Conservation (phyloP, 35 echinoderm and acorn worm species). For the Heliocidaris tuberculata region DNA sequence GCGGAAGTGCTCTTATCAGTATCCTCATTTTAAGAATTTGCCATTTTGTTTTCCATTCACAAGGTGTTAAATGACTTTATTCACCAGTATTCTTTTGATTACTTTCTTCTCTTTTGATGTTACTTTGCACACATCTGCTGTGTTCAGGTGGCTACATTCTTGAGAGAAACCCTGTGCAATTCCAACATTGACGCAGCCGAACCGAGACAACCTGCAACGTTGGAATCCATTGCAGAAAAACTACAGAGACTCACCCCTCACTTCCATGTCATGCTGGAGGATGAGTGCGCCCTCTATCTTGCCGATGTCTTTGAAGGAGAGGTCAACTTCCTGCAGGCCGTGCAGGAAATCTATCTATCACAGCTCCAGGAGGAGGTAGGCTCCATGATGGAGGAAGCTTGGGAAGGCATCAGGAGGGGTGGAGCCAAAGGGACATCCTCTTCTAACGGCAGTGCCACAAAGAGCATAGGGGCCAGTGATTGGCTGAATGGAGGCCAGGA, state of each 20-base stretch:
- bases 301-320: constrained; percentile 69
- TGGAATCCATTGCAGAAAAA: constrained; percentile 33
- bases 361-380: constrained; percentile 61
- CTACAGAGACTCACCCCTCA: constrained; percentile 30
- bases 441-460: constrained; percentile 53
- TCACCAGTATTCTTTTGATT: background rate
- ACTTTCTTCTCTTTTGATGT: background rate
- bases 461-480: constrained; percentile 40
- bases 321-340: constrained; percentile 56
- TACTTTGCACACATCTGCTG: background rate
- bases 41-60: background rate
- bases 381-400: constrained; percentile 47
- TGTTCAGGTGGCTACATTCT: background rate
- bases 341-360: constrained; percentile 70
- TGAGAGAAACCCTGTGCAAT: background rate
- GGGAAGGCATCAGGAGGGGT: constrained; percentile 40
- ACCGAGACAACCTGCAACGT: constrained; percentile 19
- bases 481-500: constrained; percentile 39
- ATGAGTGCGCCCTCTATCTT: constrained; percentile 68
- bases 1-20: background rate
- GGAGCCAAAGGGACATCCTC: background rate
- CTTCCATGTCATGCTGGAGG: constrained; percentile 65
- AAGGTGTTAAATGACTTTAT: background rate
- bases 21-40: background rate
- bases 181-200: constrained; percentile 8